Conservation (phyloP, 1,140 invertebrate genomes). For the Pristionchus pacificus region DNA sequence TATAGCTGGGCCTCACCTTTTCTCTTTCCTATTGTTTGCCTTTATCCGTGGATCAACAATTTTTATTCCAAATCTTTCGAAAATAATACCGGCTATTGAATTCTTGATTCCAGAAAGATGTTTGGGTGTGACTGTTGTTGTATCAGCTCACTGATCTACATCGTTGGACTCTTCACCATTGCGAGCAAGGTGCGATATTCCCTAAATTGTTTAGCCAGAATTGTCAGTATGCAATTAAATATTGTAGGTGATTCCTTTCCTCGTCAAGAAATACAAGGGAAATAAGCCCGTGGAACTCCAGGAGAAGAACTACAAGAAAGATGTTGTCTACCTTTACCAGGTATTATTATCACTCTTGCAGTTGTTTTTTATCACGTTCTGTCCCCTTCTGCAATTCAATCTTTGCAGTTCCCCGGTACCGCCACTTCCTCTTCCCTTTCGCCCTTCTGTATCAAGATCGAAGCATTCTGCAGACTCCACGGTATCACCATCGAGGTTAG, state of each 20-base stretch:
- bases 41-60: too few relatives aligned
- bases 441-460: neutral
- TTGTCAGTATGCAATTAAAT: neutral
- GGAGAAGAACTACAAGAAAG: conserved; percentile 26
- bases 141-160: neutral
- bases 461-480: neutral
- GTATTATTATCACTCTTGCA: neutral
- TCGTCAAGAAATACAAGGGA: neutral
- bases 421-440: neutral
- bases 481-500: neutral
- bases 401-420: neutral
- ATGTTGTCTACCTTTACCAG: conserved; percentile 23
- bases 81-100: too few relatives aligned
- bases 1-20: too few relatives aligned
- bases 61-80: too few relatives aligned
- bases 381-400: neutral
- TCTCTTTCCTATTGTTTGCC: too few relatives aligned
- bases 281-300: neutral
- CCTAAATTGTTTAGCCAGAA: neutral
- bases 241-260: neutral
- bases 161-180: neutral
- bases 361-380: neutral
- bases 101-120: too few relatives aligned
- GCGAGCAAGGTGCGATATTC: neutral
- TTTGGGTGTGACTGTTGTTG: neutral